A percentile compares a stretch with the other conserved stretches of the same genome.
Evolutionary conservation across 2,797 vertebrate species (phyloP).

Genomic region (Gadopsis bispinosus): DNA sequence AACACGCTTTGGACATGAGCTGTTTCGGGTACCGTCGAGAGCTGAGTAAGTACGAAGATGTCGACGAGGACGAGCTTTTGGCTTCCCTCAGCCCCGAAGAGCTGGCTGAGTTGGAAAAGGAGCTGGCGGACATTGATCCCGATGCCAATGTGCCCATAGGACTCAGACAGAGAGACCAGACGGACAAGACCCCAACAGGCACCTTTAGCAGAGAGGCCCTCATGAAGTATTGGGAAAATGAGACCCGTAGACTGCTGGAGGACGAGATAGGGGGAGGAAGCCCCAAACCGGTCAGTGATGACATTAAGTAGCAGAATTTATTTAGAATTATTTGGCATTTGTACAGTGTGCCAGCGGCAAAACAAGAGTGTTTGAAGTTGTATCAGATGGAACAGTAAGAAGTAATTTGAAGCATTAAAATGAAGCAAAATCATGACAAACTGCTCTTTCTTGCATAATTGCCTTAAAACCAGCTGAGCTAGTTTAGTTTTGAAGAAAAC

Average conservation of each 20-base stretch:
- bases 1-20: constrained; percentile 86
- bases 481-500: constrained; percentile 7
- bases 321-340: constrained; percentile 48
- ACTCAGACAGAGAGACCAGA: constrained; percentile 94
- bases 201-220: constrained; percentile 95
- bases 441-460: neutral
- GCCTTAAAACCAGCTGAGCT: neutral
- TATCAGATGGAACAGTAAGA: constrained; percentile 14
- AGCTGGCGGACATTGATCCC: constrained; percentile 93
- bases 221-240: constrained; percentile 96
- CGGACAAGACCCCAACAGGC: constrained; percentile 93
- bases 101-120: constrained; percentile 94
- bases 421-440: neutral
- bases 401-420: neutral
- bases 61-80: constrained; percentile 96
- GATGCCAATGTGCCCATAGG: constrained; percentile 92
- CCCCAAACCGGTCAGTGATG: constrained; percentile 77
- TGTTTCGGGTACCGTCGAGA: constrained; percentile 95
- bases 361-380: constrained; percentile 24
- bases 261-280: constrained; percentile 86
- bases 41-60: constrained; percentile 96
- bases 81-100: constrained; percentile 94
- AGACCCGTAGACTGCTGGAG: constrained; percentile 92
- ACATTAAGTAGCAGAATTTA: neutral
- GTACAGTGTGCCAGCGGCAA: constrained; percentile 23